Base-by-base conservation (phyloP, 2,797 vertebrate genomes). In the Parauchenoglanis punctatus region DNA sequence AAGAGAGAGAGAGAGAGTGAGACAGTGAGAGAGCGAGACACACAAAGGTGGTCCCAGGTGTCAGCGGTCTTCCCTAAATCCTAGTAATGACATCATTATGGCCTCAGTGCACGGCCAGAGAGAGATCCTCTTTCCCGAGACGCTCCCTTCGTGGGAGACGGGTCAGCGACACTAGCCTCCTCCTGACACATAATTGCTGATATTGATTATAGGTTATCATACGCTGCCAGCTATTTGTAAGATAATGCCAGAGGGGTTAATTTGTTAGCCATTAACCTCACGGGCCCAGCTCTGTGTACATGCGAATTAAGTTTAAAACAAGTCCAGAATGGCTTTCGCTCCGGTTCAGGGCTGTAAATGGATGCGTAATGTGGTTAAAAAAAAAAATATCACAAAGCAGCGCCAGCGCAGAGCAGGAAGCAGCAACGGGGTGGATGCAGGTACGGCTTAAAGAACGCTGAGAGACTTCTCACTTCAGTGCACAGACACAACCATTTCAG, bases 181-280 rank as follows among this genome's bases (percentile, higher is more conserved):
- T 91, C 90, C 94, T 95, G 95, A 96, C 95, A 96, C 92, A 91
- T 96, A 96, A 96, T 96, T 96, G 96, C 92, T 92, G 90, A 93
- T 96, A 96, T 96, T 96, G 96, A 96, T 96, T 96, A 96, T 96
- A 96, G 95, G 95, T 96, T 96, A 96, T 96, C 95, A 94, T 96
- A 94, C 95, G 94, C 94, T 94, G 93, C 89, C 3, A 94, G 94
- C 95, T 95, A 95, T 96, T 96, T 96, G 95, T 93, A 95, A 95
- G 95, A 95, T 95, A 95, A 96, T 95, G 94, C 95, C 93, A 88
- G 92, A 94, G 95, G 95, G 95, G 95, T 96, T 96, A 95, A 96
- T 96, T 95, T 95, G 95, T 95, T 94, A 93, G 90, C 95, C 96
- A 96, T 96, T 96, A 96, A 96, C 96, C 96, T 95, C 94, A 81